Base-by-base conservation (phyloP, 35 echinoderm and acorn worm genomes). In the Eucidaris tribuloides region DNA sequence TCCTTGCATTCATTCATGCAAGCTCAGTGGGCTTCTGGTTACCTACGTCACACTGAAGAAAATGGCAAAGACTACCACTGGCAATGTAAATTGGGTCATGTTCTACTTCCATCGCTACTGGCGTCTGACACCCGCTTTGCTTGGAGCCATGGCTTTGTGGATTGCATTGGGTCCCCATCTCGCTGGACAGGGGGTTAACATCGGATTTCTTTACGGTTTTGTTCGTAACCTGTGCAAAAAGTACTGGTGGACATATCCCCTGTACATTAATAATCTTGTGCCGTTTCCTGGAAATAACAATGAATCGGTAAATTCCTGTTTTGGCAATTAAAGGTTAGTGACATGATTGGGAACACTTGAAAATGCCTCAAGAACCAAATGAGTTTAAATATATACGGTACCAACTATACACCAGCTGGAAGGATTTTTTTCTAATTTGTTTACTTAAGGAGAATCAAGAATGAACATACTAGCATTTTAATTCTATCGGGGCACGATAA, bases 91-190 rank as follows among this genome's bases (percentile, higher is more conserved):
- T 25, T 84, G 82, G 82, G 14, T 72, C 6, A 61, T 84, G 59
- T 84, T 71, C 62, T 70, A 71, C 33, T 84, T 84, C 30, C 82
- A 84, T 72, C 82, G 82, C 6, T 84, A 65, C 58, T 84, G 82
- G 63, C 82, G 82, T 55, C 82, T 84, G 4, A 84, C 82, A n/a
- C 82, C 82, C 28, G 82, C 82, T 14, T 44, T 84, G 3, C 30
- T 61, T 3, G 36, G 60, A 1, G 43, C 41, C 23, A 44, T 84
- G 59, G 41, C 43, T 15, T 20, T 84, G 19, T 84, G 82, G 82
- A 45, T 62, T 20, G 39, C 82, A 17, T 41, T 84, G 40, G 43
- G 60, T 35, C n/a, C 29, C 7, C 62, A 71, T 39, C 19, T 84
- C 20, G 82, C 45, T 27, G 45, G 45, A 0, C 45, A 58, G 52